Evolutionary conservation across 2,113 vertebrate genomes (phyloP), one percentile per base, ranked within the genome.

Genomic region (Halcyon malimbica): DNA sequence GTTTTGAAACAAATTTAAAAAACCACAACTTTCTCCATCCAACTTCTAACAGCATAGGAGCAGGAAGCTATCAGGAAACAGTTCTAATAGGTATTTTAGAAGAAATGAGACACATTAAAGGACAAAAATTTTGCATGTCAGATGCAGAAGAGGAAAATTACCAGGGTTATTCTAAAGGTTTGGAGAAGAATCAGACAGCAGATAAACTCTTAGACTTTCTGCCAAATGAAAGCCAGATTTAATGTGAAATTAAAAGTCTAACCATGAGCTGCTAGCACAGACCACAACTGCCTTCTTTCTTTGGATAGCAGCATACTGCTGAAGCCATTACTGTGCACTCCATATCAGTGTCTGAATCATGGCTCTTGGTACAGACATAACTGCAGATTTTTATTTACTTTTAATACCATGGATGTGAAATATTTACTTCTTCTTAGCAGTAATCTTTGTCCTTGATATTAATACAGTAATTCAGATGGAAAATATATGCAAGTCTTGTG

Each of bases 301-400:
- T 68, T 84, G 20, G 17, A 19, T 2, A 76, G 56, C 39, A 64
- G 29, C 5, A 5, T 35, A 63, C 23, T 56, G 24, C 31, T 83
- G 71, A 41, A 73, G n/a, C 35, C 33, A 71, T 53, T 57, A 16
- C 24, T 82, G 16, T 19, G 35, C 28, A 41, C 16, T 75, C 35
- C 0, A 0, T 39, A 71, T 18, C 37, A 71, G 9, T 29, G 33
- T 56, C 28, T 0, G 2, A 82, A 87, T 39, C 39, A 29, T 14
- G 31, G 25, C n/a, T 90, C n/a, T 83, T 54, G 23, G 23, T 68
- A 63, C 24, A 89, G 60, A 10, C 37, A 53, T 35, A 83, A 23
- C 9, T 84, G 35, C 33, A 81, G 56, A 11, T 64, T 93, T 78
- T 76, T 33, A 51, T 83, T 88, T 71, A n/a, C 15, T 29, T 70